Conservation (phyloP, 2,797 vertebrate species). For the Peromyscus eremicus region DNA sequence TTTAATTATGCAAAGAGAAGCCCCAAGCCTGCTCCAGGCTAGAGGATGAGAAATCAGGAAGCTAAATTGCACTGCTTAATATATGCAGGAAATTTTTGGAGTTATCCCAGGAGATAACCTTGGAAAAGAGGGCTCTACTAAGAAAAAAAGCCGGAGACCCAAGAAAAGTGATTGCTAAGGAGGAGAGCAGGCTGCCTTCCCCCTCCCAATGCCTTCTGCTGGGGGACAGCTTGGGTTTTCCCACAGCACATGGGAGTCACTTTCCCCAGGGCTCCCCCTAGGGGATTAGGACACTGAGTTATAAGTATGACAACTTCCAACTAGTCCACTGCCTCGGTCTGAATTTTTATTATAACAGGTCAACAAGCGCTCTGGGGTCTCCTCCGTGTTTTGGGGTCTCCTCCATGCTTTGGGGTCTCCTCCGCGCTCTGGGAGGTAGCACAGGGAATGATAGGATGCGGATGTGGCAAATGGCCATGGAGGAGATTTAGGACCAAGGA, state of each 20-base stretch:
- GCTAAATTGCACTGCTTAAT: constrained; percentile 46
- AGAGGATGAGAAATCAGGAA: background rate
- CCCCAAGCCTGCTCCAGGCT: constrained; percentile 49
- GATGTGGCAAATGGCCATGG: background rate
- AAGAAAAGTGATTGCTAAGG: background rate
- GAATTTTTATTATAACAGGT: background rate
- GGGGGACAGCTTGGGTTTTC: background rate
- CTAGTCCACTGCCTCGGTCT: background rate
- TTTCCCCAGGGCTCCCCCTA: background rate
- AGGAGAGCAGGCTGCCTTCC: background rate
- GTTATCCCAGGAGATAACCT: background rate
- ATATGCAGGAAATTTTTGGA: constrained; percentile 50
- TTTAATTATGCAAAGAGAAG: constrained; percentile 78
- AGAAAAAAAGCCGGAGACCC: background rate
- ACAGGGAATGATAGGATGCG: background rate
- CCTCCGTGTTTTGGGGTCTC: background rate
- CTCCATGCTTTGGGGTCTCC: too few relatives aligned
- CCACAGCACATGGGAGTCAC: background rate
- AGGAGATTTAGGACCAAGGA: background rate
- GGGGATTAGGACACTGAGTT: background rate
- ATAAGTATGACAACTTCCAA: background rate
- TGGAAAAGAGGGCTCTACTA: background rate
- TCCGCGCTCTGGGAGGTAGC: background rate
- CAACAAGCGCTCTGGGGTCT: background rate
- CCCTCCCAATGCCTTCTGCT: fast-evolving